Evolutionary conservation across 2,797 vertebrate genomes (phyloP), one percentile per base, ranked within the genome.

Genomic region (Chiroxiphia lanceolata): DNA sequence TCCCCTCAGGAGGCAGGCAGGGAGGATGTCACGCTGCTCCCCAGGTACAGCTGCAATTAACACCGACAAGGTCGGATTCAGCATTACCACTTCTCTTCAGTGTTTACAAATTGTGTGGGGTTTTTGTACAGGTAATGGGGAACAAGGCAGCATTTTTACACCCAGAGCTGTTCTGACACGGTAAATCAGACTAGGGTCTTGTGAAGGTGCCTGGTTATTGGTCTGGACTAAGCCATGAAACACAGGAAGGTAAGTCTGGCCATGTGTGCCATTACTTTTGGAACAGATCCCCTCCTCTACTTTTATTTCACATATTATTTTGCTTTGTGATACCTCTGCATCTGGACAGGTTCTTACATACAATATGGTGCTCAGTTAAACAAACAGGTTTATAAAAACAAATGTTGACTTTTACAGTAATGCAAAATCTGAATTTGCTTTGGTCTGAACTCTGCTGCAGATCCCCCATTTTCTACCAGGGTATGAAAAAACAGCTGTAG

Each of bases 11-110:
- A 19, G 7, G 19, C 8, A 42, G 38, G 44, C 8, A 7, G 45
- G 22, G 40, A 67, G 15, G 22, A 34, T 4, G 13, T 15, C 1
- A 0, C 6, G 2, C 42, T 19, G 16, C 38, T 67, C 42, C 57
- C 70, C 19, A n/a, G 51, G 57, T 44, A 34, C 50, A n/a, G 59
- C 34, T 87, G 29, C 3, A 7, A 13, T 65, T 33, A 36, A 26
- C 5, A 3, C 0, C 0, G 0, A 38, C 0, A 2, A 42, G 29
- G 15, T 6, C 18, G 2, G 26, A 60, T 36, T 70, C 33, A 50
- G 14, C 38, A 15, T 59, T 60, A n/a, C 23, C 36, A 42, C 45
- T 64, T 61, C 75, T 21, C 57, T 40, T 40, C 5, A 11, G 45
- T 25, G n/a, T 64, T 83, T 44, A 40, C n/a, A 56, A 31, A 57